A percentile compares a stretch with the other conserved stretches of the same genome.
Conservation (phyloP, 1,140 invertebrate genomes). For the Phthorimaea operculella region DNA sequence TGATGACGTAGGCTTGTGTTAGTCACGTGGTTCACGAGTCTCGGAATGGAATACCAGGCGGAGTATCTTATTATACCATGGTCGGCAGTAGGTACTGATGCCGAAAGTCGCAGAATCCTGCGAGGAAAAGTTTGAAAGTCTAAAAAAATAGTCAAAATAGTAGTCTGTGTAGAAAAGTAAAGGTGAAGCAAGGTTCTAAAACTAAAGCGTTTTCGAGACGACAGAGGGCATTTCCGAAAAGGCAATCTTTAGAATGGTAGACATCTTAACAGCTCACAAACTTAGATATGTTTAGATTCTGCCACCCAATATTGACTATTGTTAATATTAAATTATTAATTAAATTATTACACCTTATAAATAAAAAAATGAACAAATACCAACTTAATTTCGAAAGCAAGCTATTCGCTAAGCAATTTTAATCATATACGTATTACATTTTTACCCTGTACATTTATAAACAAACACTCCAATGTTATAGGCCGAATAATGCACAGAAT, state of each 20-base stretch:
- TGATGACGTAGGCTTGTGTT: too few relatives aligned
- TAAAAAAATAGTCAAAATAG: too few relatives aligned
- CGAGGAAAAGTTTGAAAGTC: too few relatives aligned
- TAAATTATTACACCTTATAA: background rate
- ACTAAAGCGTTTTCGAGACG: too few relatives aligned
- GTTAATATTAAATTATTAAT: background rate
- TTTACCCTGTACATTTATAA: constrained; percentile 45
- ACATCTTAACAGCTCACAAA: background rate
- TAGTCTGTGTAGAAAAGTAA: too few relatives aligned
- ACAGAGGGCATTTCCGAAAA: background rate
- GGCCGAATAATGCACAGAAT: background rate
- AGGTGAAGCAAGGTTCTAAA: too few relatives aligned
- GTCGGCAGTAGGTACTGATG: too few relatives aligned
- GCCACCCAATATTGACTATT: background rate
- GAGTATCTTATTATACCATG: too few relatives aligned
- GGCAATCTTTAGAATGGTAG: background rate
- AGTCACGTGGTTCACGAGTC: too few relatives aligned
- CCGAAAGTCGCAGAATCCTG: too few relatives aligned
- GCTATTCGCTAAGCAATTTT: background rate
- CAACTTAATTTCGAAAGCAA: background rate
- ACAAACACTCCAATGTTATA: constrained; percentile 17
- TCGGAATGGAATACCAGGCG: too few relatives aligned
- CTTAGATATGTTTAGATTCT: background rate
- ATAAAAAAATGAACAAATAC: background rate
- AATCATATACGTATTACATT: constrained; percentile 15